Evolutionary conservation across 2,888 invertebrate genomes (phyloP).

Genomic region (Nipponacmea schrenckii): DNA sequence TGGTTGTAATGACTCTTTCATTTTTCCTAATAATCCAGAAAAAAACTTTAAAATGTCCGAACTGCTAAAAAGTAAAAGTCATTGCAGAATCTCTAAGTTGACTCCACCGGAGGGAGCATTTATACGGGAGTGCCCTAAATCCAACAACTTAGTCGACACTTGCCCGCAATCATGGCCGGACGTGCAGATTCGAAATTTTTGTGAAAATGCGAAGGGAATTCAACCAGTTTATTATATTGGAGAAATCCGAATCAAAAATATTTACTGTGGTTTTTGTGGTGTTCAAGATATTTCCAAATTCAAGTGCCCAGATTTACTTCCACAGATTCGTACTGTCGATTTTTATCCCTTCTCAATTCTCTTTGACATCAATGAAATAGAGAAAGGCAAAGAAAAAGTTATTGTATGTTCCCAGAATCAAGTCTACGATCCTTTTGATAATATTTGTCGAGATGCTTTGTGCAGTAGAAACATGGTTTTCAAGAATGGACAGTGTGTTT

Average conservation of each 20-base stretch:
- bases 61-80: not conserved
- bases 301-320: not conserved
- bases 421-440: slow-evolving; percentile 36
- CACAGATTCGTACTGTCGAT: not conserved
- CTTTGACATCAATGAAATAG: slow-evolving; percentile 25
- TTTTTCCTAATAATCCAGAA: not conserved
- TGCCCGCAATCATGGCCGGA: not conserved
- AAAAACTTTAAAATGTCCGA: not conserved
- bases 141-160: not conserved
- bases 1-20: not conserved
- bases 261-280: not conserved
- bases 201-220: not conserved
- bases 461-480: slow-evolving; percentile 19
- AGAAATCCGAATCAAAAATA: not conserved
- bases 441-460: slow-evolving; percentile 31
- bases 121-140: not conserved
- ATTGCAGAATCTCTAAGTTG: not conserved
- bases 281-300: not conserved
- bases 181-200: not conserved
- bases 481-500: slow-evolving; percentile 22
- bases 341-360: slow-evolving; percentile 30
- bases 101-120: not conserved
- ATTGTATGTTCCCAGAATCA: slow-evolving; percentile 27
- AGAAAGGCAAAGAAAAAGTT: not conserved
- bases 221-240: not conserved